A percentile compares a stretch with the other conserved stretches of the same genome.
Conservation (phyloP, 1,140 invertebrate species). For the Tetragnatha versicolor region DNA sequence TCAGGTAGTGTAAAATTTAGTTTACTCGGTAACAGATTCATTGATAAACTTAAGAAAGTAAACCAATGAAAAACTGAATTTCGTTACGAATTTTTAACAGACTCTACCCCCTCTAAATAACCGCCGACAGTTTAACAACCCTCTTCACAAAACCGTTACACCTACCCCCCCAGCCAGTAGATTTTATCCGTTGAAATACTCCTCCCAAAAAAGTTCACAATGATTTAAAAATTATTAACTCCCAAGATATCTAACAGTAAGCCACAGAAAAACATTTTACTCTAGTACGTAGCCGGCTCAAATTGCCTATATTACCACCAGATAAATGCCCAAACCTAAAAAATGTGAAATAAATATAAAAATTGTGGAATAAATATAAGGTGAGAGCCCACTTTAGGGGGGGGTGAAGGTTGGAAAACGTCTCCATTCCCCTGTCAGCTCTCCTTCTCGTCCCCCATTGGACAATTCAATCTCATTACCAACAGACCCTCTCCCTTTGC, state of each 20-base stretch:
- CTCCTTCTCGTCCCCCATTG: slow-evolving; percentile 40
- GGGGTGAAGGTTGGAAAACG: slow-evolving; percentile 21
- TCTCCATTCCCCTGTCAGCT: slow-evolving; percentile 47
- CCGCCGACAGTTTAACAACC: no score
- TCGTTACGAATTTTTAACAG: no score
- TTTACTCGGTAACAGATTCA: no score
- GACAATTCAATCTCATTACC: slow-evolving; percentile 53
- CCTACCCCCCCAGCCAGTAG: no score
- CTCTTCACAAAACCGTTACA: no score
- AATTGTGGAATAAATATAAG: slow-evolving; percentile 23
- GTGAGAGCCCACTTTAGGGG: slow-evolving; percentile 10
- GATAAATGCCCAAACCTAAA: slow-evolving; percentile 16
- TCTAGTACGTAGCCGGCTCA: slow-evolving; percentile 1
- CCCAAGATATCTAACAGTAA: background rate
- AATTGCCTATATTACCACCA: slow-evolving; percentile 36
- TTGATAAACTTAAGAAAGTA: no score
- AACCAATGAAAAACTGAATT: no score
- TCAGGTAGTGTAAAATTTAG: no score
- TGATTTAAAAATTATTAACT: slow-evolving; percentile 7
- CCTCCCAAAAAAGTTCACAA: no score
- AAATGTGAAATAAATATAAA: slow-evolving; percentile 5
- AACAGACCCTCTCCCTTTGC: slow-evolving; percentile 23
- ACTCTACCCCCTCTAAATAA: no score
- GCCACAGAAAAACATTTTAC: slow-evolving; percentile 9
- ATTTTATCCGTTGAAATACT: no score